Conservation (phyloP, 2,113 vertebrate genomes). For the Brachirus orientalis region DNA sequence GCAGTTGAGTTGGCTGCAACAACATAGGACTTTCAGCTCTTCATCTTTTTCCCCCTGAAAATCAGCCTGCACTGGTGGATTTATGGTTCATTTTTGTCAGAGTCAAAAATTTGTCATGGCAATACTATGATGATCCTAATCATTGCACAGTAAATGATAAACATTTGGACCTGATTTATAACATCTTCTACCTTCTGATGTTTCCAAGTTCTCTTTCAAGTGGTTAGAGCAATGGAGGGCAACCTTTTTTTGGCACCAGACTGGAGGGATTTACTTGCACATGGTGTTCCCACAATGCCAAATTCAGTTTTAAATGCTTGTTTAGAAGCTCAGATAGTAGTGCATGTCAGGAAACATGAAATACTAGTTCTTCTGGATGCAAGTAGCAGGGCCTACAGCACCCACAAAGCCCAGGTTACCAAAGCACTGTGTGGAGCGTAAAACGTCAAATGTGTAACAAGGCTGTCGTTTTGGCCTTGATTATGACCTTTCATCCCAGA, state of each 20-base stretch:
- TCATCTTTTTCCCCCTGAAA: neutral
- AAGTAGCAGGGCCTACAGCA: conserved; percentile 17
- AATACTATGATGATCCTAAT: conserved; percentile 32
- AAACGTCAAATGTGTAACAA: conserved; percentile 39
- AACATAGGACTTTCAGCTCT: conserved; percentile 7
- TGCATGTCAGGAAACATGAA: conserved; percentile 65
- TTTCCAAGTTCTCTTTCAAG: conserved; percentile 62
- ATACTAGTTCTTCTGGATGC: conserved; percentile 42
- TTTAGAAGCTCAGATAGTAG: conserved; percentile 60
- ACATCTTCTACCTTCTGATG: conserved; percentile 38
- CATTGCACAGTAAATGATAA: conserved; percentile 39
- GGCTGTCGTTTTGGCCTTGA: conserved; percentile 7
- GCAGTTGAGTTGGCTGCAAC: too few relatives aligned
- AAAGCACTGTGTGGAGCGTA: conserved; percentile 45
- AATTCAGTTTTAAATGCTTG: conserved; percentile 60
- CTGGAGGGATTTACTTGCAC: conserved; percentile 55
- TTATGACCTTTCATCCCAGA: conserved; percentile 11
- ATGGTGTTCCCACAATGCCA: conserved; percentile 66
- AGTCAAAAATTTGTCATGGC: too few relatives aligned
- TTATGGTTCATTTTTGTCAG: conserved; percentile 24
- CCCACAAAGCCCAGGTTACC: conserved; percentile 46
- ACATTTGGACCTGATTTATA: conserved; percentile 41
- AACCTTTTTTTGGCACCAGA: conserved; percentile 63
- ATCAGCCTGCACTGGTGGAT: neutral
- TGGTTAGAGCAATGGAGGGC: conserved; percentile 51